A percentile compares a stretch with the other conserved stretches of the same genome.
Evolutionary conservation across 2,113 vertebrate genomes (phyloP).

Genomic region (Calypte anna): DNA sequence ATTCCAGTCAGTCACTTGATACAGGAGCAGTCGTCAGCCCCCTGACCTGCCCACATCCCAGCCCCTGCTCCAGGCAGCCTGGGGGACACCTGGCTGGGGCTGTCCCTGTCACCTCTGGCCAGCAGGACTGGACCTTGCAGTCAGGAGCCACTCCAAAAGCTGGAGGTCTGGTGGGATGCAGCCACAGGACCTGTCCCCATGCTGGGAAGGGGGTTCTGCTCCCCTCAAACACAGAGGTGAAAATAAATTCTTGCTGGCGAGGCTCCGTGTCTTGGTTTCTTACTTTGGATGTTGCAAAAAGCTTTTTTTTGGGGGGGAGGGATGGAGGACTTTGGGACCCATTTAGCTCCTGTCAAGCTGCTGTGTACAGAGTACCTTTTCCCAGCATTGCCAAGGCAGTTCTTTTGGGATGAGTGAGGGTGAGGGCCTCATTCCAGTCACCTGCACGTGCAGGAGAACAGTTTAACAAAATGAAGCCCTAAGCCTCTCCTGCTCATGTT

Average conservation of each 20-base stretch:
- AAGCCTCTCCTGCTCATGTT: neutral
- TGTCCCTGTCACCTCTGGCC: neutral
- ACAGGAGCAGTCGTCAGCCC: too few relatives aligned
- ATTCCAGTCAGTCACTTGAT: too few relatives aligned
- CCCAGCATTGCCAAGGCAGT: neutral
- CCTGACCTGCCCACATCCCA: too few relatives aligned
- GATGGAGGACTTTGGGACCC: neutral
- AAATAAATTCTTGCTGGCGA: neutral
- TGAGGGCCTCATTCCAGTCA: neutral
- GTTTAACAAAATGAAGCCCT: neutral
- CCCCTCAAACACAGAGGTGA: rapidly evolving
- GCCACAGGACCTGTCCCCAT: too few relatives aligned
- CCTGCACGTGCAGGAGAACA: rapidly evolving
- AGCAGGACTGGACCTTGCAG: too few relatives aligned
- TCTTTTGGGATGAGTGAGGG: neutral
- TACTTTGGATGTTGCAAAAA: neutral
- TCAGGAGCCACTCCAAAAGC: rapidly evolving
- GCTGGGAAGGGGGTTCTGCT: neutral
- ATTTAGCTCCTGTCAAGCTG: neutral
- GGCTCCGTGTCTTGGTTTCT: rapidly evolving
- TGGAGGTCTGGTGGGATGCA: neutral
- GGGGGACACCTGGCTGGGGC: neutral
- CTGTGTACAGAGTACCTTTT: neutral
- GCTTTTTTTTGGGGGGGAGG: neutral
- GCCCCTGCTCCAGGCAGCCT: too few relatives aligned